Conservation (phyloP, 1,140 invertebrate species). For the Triops longicaudatus region DNA sequence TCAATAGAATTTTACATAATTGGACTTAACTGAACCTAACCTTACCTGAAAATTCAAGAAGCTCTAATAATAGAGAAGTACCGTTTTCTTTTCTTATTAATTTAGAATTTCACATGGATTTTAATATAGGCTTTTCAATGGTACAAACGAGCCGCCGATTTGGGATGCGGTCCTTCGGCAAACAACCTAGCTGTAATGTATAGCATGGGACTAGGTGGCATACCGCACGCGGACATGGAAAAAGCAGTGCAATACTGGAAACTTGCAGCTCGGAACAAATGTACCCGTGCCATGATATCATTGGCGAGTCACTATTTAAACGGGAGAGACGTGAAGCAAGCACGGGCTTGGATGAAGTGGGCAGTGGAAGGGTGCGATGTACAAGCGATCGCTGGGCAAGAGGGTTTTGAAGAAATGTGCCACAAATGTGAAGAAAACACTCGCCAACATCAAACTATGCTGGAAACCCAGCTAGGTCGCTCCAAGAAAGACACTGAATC, state of each 20-base stretch:
- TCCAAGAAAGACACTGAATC: background rate
- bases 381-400: background rate
- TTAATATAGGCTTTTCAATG: background rate
- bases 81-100: background rate
- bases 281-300: background rate
- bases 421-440: background rate
- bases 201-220: background rate
- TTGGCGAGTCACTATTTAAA: background rate
- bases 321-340: background rate
- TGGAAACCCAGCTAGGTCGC: no score
- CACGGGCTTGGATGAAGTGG: background rate
- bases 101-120: background rate
- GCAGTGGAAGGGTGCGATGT: background rate
- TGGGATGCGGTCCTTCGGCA: no score
- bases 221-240: background rate
- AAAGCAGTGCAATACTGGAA: background rate
- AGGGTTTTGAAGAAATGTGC: no score
- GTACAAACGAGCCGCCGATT: no score
- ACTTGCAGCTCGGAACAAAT: no score
- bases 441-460: no score
- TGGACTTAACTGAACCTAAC: no score
- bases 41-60: no score
- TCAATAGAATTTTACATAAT: no score
- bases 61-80: no score
- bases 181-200: background rate